phyloP scores from a whole-genome alignment of 2,797 vertebrate genomes.

The Acrossocheilus fasciatus region DNA sequence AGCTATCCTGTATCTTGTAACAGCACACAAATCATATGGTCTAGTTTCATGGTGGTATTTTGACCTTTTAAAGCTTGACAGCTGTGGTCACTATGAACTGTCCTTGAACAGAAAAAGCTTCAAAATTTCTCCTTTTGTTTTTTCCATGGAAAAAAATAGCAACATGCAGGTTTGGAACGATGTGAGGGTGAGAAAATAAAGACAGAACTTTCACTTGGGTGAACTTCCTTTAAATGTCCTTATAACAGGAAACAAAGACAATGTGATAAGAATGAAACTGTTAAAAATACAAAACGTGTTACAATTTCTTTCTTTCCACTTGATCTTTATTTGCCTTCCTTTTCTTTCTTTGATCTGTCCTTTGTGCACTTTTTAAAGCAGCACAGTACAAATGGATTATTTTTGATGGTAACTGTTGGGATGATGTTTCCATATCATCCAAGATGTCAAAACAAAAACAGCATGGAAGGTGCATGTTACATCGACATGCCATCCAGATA shows the following conservation, averaged over 20 bases:
- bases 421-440: slow-evolving; percentile 50
- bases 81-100: not conserved
- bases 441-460: slow-evolving; percentile 40
- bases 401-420: not conserved
- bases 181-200: not conserved
- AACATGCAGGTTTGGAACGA: not conserved
- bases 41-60: not conserved
- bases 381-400: not conserved
- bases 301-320: not conserved
- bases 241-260: slow-evolving; percentile 35
- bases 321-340: not conserved
- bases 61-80: slow-evolving; percentile 1
- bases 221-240: slow-evolving; percentile 29
- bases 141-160: not conserved
- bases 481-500: slow-evolving; percentile 34
- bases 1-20: not conserved
- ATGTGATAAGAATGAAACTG: not conserved
- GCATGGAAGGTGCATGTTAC: slow-evolving; percentile 42
- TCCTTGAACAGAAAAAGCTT: slow-evolving; percentile 1
- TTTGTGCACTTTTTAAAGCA: not conserved
- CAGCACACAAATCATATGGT: not conserved
- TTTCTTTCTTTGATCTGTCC: not conserved
- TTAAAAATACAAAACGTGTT: slow-evolving; percentile 3
- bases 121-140: not conserved
- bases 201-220: slow-evolving; percentile 4